Evolutionary conservation across 2,888 invertebrate species (phyloP), one percentile per base, ranked within the genome.

Genomic region (Athalia rosae): DNA sequence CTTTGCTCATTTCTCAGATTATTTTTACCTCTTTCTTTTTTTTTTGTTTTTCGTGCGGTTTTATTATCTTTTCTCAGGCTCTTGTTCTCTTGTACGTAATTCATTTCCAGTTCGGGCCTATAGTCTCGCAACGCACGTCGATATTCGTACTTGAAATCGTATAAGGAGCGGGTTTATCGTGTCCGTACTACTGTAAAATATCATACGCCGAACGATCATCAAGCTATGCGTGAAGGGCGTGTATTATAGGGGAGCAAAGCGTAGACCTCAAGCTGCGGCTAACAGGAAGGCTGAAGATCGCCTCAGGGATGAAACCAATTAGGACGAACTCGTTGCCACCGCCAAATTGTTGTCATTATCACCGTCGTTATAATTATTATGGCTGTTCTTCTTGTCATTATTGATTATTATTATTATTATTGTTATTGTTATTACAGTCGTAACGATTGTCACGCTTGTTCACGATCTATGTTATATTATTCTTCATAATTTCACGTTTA

Each of bases 221-320:
- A 28, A 28, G 28, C 28, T 28, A 28, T 28, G 28, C 28, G 28
- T 28, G 28, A 28, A 28, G 28, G 28, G 28, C 28, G 28, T 28
- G 28, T 28, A 28, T n/a, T n/a, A n/a, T n/a, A n/a, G n/a, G 28
- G 28, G 28, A 28, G 28, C 28, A 28, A 28, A 28, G 66, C 48
- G 41, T 63, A 48, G 48, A 7, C 66, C 47, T 45, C 66, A 66
- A 66, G 15, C 66, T 66, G 13, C 15, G 48, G 7, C 9, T 63
- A 63, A 63, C 63, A 47, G 41, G 28, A 28, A 28, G 63, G 47
- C 7, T 7, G 45, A 4, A 13, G 13, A 48, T 48, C 28, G 13
- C n/a, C n/a, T 15, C 8, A 4, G 66, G 66, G 15, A 66, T 66
- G 66, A 66, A 66, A 66, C 15, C 66, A 66, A 66, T 66, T 45